Percentiles rank a stretch among this genome's conserved stretches.
These are phyloP conservation scores for Cerceris ruficornis DNA, from an alignment of 2,888 invertebrate genomes.

Conservation along the genomic window DNA sequence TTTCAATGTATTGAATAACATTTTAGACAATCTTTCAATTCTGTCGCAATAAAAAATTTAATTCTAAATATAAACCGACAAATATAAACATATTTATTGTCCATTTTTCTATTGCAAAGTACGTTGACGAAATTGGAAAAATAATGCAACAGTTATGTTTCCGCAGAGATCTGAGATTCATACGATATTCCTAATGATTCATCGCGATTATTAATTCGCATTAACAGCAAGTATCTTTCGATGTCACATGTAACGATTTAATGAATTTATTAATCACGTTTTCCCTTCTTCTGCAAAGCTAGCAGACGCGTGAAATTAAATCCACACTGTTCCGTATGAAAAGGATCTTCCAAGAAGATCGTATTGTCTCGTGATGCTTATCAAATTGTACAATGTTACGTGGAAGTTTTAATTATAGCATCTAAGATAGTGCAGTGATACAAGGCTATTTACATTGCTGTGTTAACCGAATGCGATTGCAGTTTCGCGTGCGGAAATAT, in stretches of 20 bases:
- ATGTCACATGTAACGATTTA: neutral
- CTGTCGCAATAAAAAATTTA: neutral
- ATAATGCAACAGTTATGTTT: too few relatives aligned
- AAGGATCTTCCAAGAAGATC: neutral
- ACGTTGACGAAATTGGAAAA: too few relatives aligned
- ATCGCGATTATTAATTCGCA: neutral
- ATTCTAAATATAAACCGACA: neutral
- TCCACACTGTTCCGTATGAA: neutral
- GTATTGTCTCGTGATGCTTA: slow-evolving; percentile 3
- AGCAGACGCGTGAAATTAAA: neutral
- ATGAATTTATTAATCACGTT: slow-evolving; percentile 1
- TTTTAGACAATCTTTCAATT: neutral
- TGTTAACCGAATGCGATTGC: neutral
- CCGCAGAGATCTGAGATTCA: too few relatives aligned
- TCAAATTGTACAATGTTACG: neutral
- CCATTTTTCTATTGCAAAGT: too few relatives aligned
- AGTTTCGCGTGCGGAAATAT: neutral
- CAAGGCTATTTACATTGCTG: slow-evolving; percentile 1
- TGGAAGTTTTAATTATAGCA: slow-evolving; percentile 9
- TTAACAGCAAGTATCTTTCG: neutral
- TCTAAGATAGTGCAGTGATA: neutral
- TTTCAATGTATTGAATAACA: neutral
- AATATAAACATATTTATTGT: too few relatives aligned
- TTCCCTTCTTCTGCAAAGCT: neutral
- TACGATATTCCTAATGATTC: too few relatives aligned